Evolutionary conservation across 2,113 vertebrate genomes (phyloP), one percentile per base, ranked within the genome.

Genomic region (Corythaixoides concolor): DNA sequence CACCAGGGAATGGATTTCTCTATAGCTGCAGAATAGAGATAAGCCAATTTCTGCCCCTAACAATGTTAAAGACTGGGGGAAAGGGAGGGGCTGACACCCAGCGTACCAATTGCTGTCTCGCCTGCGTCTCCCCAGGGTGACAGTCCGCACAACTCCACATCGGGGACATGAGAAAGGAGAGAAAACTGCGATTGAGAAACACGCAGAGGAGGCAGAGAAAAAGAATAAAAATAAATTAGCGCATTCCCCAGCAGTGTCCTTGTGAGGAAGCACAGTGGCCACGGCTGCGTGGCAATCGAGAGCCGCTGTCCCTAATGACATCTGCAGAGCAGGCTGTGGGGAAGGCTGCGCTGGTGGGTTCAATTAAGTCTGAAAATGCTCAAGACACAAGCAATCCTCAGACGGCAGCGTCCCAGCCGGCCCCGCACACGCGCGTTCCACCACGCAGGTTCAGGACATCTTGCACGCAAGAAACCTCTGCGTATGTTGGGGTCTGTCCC

Each of bases 21-120:
- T 68, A 15, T 28, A 47, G 81, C 94, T 95, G 96, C 74, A 85
- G 91, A 79, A 66, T 1, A 87, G 80, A 95, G 95, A 97, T 97
- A 96, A 97, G 92, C 64, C 76, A 27, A 14, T 45, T 93, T 81
- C 83, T 90, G 58, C 73, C 86, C 89, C 77, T 59, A 89, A 89
- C 77, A 82, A 93, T 64, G 80, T 62, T 69, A 58, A 85, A 88
- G 76, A 49, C 2, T 0, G 59, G 43, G 33, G 45, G 13, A 79
- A 41, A 77, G 32, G 86, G 66, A 70, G 49, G 55, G 62, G 18
- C 62, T 66, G 70, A 73, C 55, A 87, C 39, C 30, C 78, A 79
- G 85, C 4, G 11, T 30, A 62, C n/a, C 70, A 76, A 69, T 58
- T 15, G 4, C 22, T 68, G 62, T 58, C 74, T 79, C 1, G 5